Conservation (phyloP, 2,888 invertebrate genomes). For the Pollenia amentaria region DNA sequence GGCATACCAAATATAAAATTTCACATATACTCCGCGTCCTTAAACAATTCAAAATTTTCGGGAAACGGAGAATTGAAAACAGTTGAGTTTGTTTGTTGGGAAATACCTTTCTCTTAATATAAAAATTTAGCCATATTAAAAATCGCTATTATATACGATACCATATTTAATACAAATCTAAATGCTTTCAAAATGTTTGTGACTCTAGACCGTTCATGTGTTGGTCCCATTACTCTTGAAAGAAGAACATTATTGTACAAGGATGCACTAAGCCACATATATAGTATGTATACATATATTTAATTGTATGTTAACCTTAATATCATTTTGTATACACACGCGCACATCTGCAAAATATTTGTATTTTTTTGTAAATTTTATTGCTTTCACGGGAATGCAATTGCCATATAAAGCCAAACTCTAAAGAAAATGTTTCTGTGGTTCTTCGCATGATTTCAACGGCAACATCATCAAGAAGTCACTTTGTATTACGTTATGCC, state of each 20-base stretch:
- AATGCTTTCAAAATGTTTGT: too few species aligned
- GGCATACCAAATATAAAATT: too few species aligned
- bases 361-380: conserved; percentile 79
- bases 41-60: too few species aligned
- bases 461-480: conserved; percentile 68
- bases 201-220: not conserved
- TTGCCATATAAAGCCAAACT: conserved; percentile 72
- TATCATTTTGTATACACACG: conserved; percentile 1
- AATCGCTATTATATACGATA: too few species aligned
- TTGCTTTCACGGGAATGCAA: conserved; percentile 81
- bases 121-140: too few species aligned
- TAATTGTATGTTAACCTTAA: conserved; percentile 46
- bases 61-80: too few species aligned
- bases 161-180: too few species aligned
- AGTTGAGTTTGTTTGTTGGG: too few species aligned
- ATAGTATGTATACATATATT: not conserved
- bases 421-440: conserved; percentile 62
- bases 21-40: too few species aligned
- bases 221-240: conserved; percentile 13
- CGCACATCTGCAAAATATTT: conserved; percentile 31
- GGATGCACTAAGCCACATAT: conserved; percentile 14
- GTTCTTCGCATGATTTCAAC: conserved; percentile 19
- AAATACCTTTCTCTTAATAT: too few species aligned
- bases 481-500: conserved; percentile 63
- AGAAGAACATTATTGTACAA: not conserved